Percentiles rank a stretch among this genome's conserved stretches.
These are phyloP conservation scores for Antennarius maculatus DNA, from an alignment of 2,797 vertebrate genomes.

Conservation along the genomic window DNA sequence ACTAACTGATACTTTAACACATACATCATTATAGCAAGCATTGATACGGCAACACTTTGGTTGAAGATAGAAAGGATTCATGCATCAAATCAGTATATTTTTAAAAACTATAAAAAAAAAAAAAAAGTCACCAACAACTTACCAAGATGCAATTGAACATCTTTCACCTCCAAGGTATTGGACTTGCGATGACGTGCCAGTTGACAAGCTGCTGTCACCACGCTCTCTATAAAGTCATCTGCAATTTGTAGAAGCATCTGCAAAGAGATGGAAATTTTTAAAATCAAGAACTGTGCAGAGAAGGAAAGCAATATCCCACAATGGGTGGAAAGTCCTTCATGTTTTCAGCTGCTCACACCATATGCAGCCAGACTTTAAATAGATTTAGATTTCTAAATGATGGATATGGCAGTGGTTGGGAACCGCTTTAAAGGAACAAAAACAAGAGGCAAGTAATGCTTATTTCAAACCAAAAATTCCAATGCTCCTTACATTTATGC, in stretches of 20 bases:
- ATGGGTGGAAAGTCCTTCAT: neutral
- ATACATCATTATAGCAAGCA: neutral
- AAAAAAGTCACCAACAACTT: conserved; percentile 33
- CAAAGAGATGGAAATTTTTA: conserved; percentile 24
- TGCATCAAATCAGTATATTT: neutral
- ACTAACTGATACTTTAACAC: neutral
- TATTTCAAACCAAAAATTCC: neutral
- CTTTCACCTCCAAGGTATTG: conserved; percentile 97
- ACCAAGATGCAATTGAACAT: conserved; percentile 97
- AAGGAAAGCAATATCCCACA: neutral
- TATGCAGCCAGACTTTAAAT: conserved; percentile 25
- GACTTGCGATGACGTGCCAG: conserved; percentile 96
- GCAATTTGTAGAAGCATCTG: conserved; percentile 98
- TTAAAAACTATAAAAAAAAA: neutral
- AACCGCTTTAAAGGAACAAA: neutral
- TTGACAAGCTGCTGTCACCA: conserved; percentile 96
- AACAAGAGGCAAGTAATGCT: neutral
- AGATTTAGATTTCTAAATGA: conserved; percentile 29
- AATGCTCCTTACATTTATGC: neutral
- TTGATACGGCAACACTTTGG: neutral
- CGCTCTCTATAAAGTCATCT: conserved; percentile 98
- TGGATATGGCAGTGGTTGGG: conserved; percentile 17
- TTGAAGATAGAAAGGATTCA: neutral
- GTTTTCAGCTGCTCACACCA: conserved; percentile 20
- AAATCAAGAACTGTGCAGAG: conserved; percentile 1